A percentile compares a stretch with the other conserved stretches of the same genome.
Conservation (phyloP, 2,888 invertebrate genomes). For the Parascotia fuliginaria region DNA sequence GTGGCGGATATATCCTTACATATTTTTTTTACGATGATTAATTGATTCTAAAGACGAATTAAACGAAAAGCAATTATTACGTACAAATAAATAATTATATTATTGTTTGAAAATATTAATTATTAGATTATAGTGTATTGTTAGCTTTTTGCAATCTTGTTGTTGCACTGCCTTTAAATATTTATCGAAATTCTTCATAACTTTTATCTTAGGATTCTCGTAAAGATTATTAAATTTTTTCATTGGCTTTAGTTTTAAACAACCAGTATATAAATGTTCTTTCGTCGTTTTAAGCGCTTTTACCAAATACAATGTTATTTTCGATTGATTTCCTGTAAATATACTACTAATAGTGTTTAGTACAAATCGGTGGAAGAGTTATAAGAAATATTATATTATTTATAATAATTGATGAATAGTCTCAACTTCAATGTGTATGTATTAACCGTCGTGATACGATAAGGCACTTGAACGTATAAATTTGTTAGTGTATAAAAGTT, state of each 20-base stretch:
- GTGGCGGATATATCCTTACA: too few relatives aligned
- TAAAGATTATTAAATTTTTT: too few relatives aligned
- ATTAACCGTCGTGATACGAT: constrained; percentile 40
- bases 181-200: constrained; percentile 2
- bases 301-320: constrained; percentile 74
- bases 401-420: constrained; percentile 48
- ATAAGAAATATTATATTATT: constrained; percentile 52
- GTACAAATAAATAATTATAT: neutral
- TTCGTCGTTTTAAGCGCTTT: constrained; percentile 68
- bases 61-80: constrained; percentile 1
- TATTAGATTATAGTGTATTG: neutral
- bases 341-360: constrained; percentile 75
- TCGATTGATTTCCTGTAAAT: constrained; percentile 73
- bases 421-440: constrained; percentile 43
- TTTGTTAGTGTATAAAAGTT: constrained; percentile 16
- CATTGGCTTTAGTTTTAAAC: constrained; percentile 10
- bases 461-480: constrained; percentile 34
- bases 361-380: constrained; percentile 80
- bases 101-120: constrained; percentile 7
- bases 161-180: constrained; percentile 9
- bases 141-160: constrained; percentile 6
- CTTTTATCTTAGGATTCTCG: too few relatives aligned
- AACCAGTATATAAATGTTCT: constrained; percentile 29
- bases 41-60: neutral
- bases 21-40: too few relatives aligned